Conservation (phyloP, 2,113 vertebrate species). For the Brienomyrus longianalis region DNA sequence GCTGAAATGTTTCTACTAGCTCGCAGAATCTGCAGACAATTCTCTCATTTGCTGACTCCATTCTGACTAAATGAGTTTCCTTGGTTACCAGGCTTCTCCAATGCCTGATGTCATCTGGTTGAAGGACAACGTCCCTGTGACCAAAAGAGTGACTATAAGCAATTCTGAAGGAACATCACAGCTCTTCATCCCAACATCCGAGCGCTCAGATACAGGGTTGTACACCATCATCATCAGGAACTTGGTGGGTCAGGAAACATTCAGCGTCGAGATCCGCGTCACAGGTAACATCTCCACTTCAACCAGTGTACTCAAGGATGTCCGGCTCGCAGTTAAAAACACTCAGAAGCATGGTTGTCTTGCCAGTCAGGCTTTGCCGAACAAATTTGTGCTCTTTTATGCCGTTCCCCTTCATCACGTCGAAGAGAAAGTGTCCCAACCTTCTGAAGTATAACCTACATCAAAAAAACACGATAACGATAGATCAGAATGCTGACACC, state of each 20-base stretch:
- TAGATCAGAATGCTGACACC: neutral
- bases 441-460: neutral
- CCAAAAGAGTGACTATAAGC: conserved; percentile 49
- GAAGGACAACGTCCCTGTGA: conserved; percentile 66
- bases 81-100: conserved; percentile 62
- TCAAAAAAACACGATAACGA: neutral
- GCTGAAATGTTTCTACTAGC: neutral
- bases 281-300: conserved; percentile 58
- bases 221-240: conserved; percentile 65
- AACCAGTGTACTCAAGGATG: neutral
- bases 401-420: neutral
- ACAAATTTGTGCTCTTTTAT: neutral
- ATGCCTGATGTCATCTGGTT: conserved; percentile 67
- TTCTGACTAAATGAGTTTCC: neutral
- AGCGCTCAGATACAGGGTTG: conserved; percentile 61
- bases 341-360: neutral
- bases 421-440: neutral
- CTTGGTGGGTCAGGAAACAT: conserved; percentile 56
- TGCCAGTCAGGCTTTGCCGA: neutral
- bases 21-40: neutral
- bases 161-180: conserved; percentile 59
- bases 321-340: neutral
- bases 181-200: conserved; percentile 63
- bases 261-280: conserved; percentile 67
- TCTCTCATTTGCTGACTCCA: neutral